Base-by-base conservation (phyloP, 2,113 vertebrate genomes). In the Potamarius usumacintae region DNA sequence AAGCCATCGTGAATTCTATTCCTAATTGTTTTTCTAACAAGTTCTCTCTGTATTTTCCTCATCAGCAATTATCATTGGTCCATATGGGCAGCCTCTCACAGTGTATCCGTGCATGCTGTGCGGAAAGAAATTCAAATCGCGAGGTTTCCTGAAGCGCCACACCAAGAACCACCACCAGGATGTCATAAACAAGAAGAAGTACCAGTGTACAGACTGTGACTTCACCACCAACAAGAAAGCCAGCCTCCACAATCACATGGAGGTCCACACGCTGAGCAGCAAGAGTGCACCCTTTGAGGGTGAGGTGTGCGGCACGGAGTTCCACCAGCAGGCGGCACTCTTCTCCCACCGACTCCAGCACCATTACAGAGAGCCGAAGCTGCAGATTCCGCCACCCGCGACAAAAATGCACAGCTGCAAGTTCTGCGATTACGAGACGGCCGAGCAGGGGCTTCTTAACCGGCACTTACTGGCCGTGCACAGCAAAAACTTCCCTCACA, bases 211-310 rank as follows among this genome's bases (percentile, higher is more conserved):
- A 71, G 97, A 97, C 94, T 97, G 97, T 92, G 97, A 97, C 93
- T 97, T 97, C 90, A 97, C 96, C 88, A 97, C 97, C 87, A 97
- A 97, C 94, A 97, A 97, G 94, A 97, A 97, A 94, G 95, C 94
- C 89, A 97, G 96, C 94, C 97, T 97, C 86, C 96, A 97, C 92
- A 97, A 96, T 94, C 97, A 97, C 88, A 94, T 97, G 94, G 96
- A 97, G 94, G 95, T 96, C 94, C 97, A 97, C 94, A 96, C 96
- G 86, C 96, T 97, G 82, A 97, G 96, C 92, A 96, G 95, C 92
- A 97, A 97, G 93, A 95, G 96, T 91, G 95, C 97, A 86, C 85
- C 80, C 0, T 90, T 90, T 95, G 96, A 92, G 92, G 95, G 1
- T 94, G 96, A 11, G 95, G 96, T 90, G 94, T 97, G 89, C 11